Evolutionary conservation across 2,888 invertebrate genomes (phyloP).

Genomic region (Dasypogon diadema): DNA sequence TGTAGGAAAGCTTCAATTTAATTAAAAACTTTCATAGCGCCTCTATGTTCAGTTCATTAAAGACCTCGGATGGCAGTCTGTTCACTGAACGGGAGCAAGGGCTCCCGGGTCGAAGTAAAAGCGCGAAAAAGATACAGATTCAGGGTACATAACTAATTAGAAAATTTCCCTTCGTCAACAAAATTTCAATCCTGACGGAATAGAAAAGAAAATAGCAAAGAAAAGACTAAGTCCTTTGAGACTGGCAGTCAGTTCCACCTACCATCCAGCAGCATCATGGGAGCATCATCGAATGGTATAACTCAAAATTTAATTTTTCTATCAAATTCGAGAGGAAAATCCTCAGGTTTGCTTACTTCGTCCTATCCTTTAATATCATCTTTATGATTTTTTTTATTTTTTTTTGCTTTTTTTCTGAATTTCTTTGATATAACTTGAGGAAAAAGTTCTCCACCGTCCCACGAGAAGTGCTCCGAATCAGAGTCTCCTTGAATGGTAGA

Average conservation of each 20-base stretch:
- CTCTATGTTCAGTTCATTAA: conserved; percentile 30
- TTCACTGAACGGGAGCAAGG: too few species aligned
- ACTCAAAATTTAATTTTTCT: background rate
- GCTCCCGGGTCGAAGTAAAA: too few species aligned
- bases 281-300: background rate
- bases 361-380: background rate
- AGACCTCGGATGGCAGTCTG: background rate
- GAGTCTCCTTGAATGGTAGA: background rate
- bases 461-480: too few species aligned
- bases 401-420: background rate
- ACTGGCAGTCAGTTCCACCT: background rate
- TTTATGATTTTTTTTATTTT: background rate
- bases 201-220: background rate
- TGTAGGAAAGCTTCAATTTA: conserved; percentile 11
- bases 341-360: background rate
- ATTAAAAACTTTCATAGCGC: conserved; percentile 40
- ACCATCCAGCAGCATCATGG: background rate
- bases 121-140: background rate
- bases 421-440: background rate
- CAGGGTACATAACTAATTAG: conserved; percentile 52
- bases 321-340: background rate
- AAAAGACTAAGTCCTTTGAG: background rate
- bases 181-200: background rate
- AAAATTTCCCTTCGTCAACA: conserved; percentile 53
- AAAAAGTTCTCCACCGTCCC: background rate